Evolutionary conservation across 2,797 vertebrate species (phyloP).

Genomic region (Mus caroli): DNA sequence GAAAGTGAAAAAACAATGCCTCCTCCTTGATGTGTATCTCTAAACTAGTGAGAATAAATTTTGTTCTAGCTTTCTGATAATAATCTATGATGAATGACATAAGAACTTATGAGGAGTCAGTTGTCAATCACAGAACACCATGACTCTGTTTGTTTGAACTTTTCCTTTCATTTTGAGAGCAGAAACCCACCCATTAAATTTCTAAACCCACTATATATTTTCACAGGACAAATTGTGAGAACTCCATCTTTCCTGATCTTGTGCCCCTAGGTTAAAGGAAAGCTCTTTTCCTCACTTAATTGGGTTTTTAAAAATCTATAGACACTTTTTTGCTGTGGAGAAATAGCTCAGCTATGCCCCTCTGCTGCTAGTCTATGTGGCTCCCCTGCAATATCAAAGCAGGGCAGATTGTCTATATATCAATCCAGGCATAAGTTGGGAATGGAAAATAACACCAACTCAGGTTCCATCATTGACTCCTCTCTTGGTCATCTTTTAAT

Average conservation of each 20-base stretch:
- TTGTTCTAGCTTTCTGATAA: background rate
- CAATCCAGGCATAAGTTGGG: background rate
- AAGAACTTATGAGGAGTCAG: background rate
- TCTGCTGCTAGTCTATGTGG: background rate
- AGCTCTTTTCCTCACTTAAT: background rate
- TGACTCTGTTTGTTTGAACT: background rate
- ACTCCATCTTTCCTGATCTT: background rate
- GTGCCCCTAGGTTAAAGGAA: background rate
- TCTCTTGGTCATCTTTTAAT: background rate
- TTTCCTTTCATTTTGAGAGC: conserved; percentile 4
- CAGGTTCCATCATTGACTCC: background rate
- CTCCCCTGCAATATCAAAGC: background rate
- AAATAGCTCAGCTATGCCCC: background rate
- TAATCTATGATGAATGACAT: conserved; percentile 9
- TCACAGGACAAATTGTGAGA: conserved; percentile 1
- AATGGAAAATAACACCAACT: background rate
- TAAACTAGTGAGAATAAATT: background rate
- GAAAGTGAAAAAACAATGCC: background rate
- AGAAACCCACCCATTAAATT: background rate
- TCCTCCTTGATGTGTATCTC: background rate
- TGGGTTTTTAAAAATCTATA: background rate
- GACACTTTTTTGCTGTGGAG: background rate
- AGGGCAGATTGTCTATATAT: background rate
- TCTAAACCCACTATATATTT: conserved; percentile 16
- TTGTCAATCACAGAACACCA: background rate